Percentiles rank a stretch among this genome's conserved stretches.
Conservation (phyloP, 2,888 invertebrate species). For the Cataglyphis altisquamis region DNA sequence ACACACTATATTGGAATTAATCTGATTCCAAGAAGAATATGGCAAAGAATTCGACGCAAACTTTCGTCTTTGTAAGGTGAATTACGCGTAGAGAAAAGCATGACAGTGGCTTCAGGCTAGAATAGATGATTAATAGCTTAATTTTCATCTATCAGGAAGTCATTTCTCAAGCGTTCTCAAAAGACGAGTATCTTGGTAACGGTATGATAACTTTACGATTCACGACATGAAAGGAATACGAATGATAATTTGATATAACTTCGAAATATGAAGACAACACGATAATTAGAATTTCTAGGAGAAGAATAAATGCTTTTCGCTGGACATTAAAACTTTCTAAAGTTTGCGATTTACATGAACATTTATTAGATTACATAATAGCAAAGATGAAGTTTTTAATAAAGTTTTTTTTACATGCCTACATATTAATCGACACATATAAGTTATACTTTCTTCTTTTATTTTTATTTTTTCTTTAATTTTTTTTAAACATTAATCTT, state of each 20-base stretch:
- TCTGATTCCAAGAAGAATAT: constrained; percentile 2
- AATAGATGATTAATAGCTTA: constrained; percentile 84
- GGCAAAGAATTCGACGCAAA: background rate
- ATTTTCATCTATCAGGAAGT: constrained; percentile 84
- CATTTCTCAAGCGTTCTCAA: constrained; percentile 74
- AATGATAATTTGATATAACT: background rate
- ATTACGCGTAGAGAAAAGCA: constrained; percentile 59
- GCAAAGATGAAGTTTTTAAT: background rate
- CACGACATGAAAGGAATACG: background rate
- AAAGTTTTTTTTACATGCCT: background rate
- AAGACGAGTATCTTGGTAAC: constrained; percentile 55
- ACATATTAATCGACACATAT: background rate
- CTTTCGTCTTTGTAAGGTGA: background rate
- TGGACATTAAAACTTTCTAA: background rate
- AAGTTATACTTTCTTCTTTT: background rate
- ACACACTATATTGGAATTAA: constrained; percentile 18
- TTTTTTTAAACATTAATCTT: background rate
- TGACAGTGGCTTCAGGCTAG: constrained; percentile 64
- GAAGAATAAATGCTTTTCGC: background rate
- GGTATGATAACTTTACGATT: background rate
- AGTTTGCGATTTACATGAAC: background rate
- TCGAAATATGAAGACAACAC: background rate
- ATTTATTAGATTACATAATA: background rate
- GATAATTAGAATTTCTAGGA: background rate
- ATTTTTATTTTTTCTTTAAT: background rate